Conservation (phyloP, 2,888 invertebrate genomes). For the Muscina levida region DNA sequence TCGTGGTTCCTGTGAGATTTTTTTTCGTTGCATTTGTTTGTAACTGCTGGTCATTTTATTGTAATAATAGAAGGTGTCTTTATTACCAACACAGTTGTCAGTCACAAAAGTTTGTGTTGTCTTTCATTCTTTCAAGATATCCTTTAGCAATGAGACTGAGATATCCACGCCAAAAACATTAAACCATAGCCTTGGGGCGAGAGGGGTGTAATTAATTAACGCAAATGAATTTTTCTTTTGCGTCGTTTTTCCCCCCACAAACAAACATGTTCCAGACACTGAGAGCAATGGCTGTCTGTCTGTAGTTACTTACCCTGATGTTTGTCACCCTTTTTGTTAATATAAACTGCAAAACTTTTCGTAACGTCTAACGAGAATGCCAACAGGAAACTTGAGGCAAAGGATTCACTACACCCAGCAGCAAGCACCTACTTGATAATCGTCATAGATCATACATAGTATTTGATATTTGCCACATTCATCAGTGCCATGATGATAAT, state of each 20-base stretch:
- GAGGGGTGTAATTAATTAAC: slow-evolving; percentile 75
- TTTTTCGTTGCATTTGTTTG: slow-evolving; percentile 19
- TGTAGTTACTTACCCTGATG: background rate
- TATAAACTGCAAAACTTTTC: slow-evolving; percentile 15
- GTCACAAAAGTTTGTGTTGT: background rate
- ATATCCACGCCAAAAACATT: slow-evolving; percentile 11
- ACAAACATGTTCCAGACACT: slow-evolving; percentile 17
- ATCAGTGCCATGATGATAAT: background rate
- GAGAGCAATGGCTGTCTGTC: background rate
- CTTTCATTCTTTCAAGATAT: slow-evolving; percentile 31
- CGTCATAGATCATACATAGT: slow-evolving; percentile 26
- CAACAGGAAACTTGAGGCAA: background rate
- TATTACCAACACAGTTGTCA: background rate
- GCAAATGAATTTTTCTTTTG: slow-evolving; percentile 72
- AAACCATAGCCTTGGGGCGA: slow-evolving; percentile 63
- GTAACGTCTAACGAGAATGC: background rate
- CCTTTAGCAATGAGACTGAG: background rate
- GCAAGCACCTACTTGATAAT: no score
- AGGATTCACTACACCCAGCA: background rate
- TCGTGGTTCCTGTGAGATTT: background rate
- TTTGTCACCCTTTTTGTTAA: no score
- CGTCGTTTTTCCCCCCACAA: background rate
- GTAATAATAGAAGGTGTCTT: slow-evolving; percentile 55
- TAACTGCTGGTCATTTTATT: no score
- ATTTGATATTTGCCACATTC: slow-evolving; percentile 4